Conservation (phyloP, 2,113 vertebrate genomes). For the Pogonocichla stellata region DNA sequence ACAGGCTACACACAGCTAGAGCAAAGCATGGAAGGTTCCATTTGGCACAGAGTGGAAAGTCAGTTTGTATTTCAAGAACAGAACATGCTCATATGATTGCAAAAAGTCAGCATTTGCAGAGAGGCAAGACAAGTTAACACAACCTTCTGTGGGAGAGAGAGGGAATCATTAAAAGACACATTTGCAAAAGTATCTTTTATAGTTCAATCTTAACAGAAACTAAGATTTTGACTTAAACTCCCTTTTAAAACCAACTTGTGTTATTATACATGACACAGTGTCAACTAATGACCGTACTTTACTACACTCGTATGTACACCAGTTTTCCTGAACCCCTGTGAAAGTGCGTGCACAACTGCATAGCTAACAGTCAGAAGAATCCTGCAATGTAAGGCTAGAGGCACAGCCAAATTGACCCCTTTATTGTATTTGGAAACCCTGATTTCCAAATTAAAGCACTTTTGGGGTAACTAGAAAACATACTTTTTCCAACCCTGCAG, state of each 20-base stretch:
- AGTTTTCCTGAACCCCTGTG: background rate
- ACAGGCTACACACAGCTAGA: background rate
- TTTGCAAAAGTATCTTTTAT: background rate
- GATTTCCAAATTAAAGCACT: slow-evolving; percentile 9
- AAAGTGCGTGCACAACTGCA: slow-evolving; percentile 2
- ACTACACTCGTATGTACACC: background rate
- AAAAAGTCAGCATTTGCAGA: background rate
- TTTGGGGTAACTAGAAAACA: background rate
- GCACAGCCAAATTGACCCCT: background rate
- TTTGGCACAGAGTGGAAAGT: background rate
- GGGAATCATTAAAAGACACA: background rate
- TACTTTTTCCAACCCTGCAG: background rate
- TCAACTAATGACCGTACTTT: background rate
- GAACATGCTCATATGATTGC: background rate
- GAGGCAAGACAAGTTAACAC: background rate
- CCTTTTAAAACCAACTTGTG: background rate
- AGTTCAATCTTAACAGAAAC: background rate
- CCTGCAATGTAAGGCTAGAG: background rate
- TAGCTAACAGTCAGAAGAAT: background rate
- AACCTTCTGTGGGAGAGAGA: background rate
- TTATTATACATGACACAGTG: background rate
- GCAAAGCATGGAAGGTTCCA: background rate
- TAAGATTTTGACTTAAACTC: background rate
- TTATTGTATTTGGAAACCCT: background rate
- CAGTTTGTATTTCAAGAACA: background rate